Base-by-base conservation (phyloP, 2,888 invertebrate genomes). In the Cheilosia impressa region DNA sequence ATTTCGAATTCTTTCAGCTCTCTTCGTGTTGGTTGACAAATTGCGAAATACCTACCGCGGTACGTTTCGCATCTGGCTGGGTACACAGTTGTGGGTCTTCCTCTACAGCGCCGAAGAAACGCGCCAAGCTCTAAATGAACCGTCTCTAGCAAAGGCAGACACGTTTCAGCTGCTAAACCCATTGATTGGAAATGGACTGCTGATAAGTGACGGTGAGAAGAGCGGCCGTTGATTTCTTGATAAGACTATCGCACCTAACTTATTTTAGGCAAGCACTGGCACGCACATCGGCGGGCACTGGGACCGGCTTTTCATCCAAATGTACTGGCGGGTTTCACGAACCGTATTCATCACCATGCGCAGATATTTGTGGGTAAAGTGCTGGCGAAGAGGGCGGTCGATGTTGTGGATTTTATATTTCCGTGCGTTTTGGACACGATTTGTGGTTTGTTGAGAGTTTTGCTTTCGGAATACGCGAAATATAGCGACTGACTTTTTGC, bases 231-330 rank as follows among this genome's bases (percentile, higher is more conserved):
- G 0, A 4, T 53, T 2, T 27, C 1, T 10, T 58, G 17, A 13
- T 24, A 55, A 0, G n/a, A n/a, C 52, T 15, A 10, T 47, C 15
- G 1, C 19, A 6, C 4, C 19, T 4, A 0, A 19, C 17, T 2
- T 53, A 6, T 19, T 38, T 2, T 38, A 90, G 90, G 90, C 9
- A 88, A 90, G n/a, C 93, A 93, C 91, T 97, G 97, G 97, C 93
- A 93, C 87, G 91, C 91, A 0, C 94, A 95, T 79, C 93, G 97
- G 24, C 96, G 95, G 89, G 93, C 96, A 63, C 90, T 97, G 73
- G 96, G 96, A 0, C 96, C 96, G 0, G 94, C 96, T 0, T 97
- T 96, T 90, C 96, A 96, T 91, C 96, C 96, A 89, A 95, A 95
- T 88, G 94, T 96, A 73, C 90, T 97, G 60, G 95, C 95, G 88